Base-by-base conservation (phyloP, 2,113 vertebrate species). In the Mirounga angustirostris region DNA sequence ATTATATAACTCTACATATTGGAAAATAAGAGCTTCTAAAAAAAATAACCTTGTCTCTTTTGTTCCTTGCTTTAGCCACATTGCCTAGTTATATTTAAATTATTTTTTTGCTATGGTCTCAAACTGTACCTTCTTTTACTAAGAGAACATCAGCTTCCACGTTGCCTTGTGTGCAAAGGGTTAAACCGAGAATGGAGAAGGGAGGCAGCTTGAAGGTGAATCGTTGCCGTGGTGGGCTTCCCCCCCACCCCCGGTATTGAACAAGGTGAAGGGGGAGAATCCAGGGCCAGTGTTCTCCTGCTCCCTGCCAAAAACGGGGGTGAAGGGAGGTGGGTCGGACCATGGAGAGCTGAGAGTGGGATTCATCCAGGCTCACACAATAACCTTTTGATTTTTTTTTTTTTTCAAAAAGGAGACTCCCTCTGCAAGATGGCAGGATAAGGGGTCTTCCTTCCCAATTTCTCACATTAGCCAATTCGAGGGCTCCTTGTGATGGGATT, bases 151-250 rank as follows among this genome's bases (percentile, higher is more conserved):
- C 99, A 98, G 99, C 98, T 99, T 99, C 99, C 99, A 98, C 97
- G 99, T 99, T 99, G 99, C 99, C 99, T 99, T 98, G 98, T 98
- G 98, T 81, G 98, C 98, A 98, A 91, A 98, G 98, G 98, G 98
- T 98, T 98, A 13, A 88, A 94, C 81, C 59, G 81, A 95, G 98
- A 96, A 79, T 96, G 92, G 97, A 89, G 93, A 92, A 63, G 89
- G 98, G 96, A 52, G 74, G 74, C 22, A 74, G 97, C 83, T 86
- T 0, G 85, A 46, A 80, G 96, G 93, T 2, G 78, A 52, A 16
- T 13, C 0, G 3, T 54, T 22, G 43, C 40, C n/a, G 3, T 52
- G 54, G 79, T 21, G 79, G 82, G 78, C 61, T 65, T 43, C 52
- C 89, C 91, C 46, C 40, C 95, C 89, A 78, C 1, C 80, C 40